A percentile compares a stretch with the other conserved stretches of the same genome.
phyloP scores from a whole-genome alignment of 2,888 invertebrate species.

The Salpingus planirostris region DNA sequence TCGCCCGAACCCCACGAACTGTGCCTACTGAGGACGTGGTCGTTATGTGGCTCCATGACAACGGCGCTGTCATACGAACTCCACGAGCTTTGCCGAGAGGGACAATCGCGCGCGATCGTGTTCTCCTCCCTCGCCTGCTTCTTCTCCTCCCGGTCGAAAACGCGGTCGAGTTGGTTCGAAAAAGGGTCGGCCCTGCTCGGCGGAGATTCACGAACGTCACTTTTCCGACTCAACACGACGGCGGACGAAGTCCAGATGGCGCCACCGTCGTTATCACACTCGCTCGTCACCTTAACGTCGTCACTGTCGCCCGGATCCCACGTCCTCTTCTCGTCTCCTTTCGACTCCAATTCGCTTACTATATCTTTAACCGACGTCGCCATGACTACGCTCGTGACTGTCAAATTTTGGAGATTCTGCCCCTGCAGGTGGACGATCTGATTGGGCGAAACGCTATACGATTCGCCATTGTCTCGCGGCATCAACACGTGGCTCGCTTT shows the following conservation, averaged over 20 bases:
- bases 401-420: conserved; percentile 25
- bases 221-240: conserved; percentile 25
- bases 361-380: conserved; percentile 55
- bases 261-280: no score
- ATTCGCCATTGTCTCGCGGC: conserved; percentile 77
- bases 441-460: conserved; percentile 85
- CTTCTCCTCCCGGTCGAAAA: conserved; percentile 59
- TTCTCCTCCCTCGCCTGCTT: conserved; percentile 35
- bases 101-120: conserved; percentile 41
- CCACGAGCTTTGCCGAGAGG: conserved; percentile 68
- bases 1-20: conserved; percentile 79
- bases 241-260: conserved; percentile 45
- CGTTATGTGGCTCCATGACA: conserved; percentile 48
- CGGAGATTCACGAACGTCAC: conserved; percentile 31
- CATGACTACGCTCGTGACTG: no score
- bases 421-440: conserved; percentile 73
- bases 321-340: conserved; percentile 46
- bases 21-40: conserved; percentile 63
- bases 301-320: conserved; percentile 58
- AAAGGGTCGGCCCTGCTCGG: conserved; percentile 49
- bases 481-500: conserved; percentile 67
- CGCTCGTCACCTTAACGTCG: conserved; percentile 32
- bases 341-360: conserved; percentile 63
- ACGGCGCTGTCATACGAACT: conserved; percentile 70
- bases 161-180: conserved; percentile 60